Evolutionary conservation across 2,888 invertebrate genomes (phyloP), one percentile per base, ranked within the genome.

Genomic region (Dascillus cervinus): DNA sequence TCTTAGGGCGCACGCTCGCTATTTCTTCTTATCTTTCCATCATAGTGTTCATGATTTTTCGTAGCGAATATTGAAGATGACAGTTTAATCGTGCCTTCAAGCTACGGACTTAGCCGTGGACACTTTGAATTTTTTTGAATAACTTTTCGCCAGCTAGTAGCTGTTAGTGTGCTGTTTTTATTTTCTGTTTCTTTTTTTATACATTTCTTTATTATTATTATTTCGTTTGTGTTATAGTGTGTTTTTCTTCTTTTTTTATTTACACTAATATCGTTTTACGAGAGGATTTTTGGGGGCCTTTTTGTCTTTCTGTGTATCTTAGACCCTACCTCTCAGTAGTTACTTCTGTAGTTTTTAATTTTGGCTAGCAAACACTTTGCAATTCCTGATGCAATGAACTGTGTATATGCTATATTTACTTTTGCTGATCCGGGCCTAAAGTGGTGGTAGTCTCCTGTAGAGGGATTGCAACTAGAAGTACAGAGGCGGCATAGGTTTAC

Each of bases 1-100:
- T 73, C 72, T 74, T 64, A 62, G 63, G 58, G 58, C 62, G 63
- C 64, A 62, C 64, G 63, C 64, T 64, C 56, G 60, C 58, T 58
- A 49, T 52, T 52, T 45, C 54, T 57, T 67, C 40, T 64, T 67
- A 66, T 67, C 65, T 66, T 62, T 67, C 65, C 66, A 66, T 67
- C 20, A 34, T 38, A 37, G 17, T 17, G 8, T 4, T 17, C 17
- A 17, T 8, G 17, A 8, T 17, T 17, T 8, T 6, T 17, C n/a
- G 8, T 17, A 17, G 17, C 17, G 4, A 17, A 6, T n/a, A n/a
- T n/a, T n/a, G n/a, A n/a, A n/a, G n/a, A 25, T 25, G 12, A 10
- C 11, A 11, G 12, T 13, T 25, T 13, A 12, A 13, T 12, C 13
- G 8, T 22, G n/a, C n/a, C n/a, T n/a, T n/a, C n/a, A n/a, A n/a